phyloP scores from a whole-genome alignment of 2,888 invertebrate genomes.

The Bellardia pandia region DNA sequence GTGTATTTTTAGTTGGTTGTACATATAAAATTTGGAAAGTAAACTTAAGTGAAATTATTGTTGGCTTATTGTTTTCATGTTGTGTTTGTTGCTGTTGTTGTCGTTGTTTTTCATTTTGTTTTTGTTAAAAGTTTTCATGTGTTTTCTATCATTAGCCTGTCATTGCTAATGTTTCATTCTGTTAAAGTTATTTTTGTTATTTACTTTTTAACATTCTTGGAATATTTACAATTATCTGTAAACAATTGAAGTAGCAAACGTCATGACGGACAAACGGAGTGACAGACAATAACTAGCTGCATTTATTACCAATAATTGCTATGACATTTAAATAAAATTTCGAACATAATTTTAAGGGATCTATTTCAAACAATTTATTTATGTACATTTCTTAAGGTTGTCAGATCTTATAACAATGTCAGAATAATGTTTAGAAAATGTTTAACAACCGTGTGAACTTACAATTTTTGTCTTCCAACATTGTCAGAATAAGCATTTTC shows the following conservation, averaged over 20 bases:
- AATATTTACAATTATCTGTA: constrained; percentile 6
- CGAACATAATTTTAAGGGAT: too few species aligned
- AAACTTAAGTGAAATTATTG: constrained; percentile 49
- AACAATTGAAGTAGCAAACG: not conserved
- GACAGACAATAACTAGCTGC: not conserved
- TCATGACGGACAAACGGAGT: not conserved
- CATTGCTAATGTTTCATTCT: constrained; percentile 42
- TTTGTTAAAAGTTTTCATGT: constrained; percentile 57
- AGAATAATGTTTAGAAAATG: too few species aligned
- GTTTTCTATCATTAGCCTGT: constrained; percentile 60
- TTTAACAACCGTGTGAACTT: too few species aligned
- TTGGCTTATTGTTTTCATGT: constrained; percentile 13
- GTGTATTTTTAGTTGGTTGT: not conserved
- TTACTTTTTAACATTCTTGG: not conserved
- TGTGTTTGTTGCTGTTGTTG: not conserved
- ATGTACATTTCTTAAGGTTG: too few species aligned
- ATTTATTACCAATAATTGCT: not conserved
- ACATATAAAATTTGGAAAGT: constrained; percentile 58
- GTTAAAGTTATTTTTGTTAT: constrained; percentile 21
- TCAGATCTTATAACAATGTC: too few species aligned
- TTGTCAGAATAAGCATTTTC: too few species aligned
- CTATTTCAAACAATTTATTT: too few species aligned
- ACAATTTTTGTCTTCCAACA: too few species aligned
- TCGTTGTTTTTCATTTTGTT: constrained; percentile 7
- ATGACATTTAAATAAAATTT: not conserved